These are phyloP conservation scores for Micrastur ruficollis DNA, from an alignment of 2,797 vertebrate species.

Conservation along the genomic window DNA sequence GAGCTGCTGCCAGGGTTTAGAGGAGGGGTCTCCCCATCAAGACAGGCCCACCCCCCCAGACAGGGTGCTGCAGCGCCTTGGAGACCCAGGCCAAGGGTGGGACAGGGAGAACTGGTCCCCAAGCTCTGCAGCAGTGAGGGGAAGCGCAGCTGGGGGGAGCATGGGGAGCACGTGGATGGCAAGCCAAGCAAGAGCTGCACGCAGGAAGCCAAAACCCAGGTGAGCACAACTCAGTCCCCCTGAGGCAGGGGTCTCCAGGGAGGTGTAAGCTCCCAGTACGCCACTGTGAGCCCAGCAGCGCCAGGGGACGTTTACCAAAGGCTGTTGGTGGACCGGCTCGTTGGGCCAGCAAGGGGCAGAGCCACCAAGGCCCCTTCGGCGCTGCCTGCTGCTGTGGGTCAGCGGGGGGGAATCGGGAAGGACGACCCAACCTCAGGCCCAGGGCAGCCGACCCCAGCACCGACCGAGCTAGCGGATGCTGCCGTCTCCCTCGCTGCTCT, in stretches of 20 bases:
- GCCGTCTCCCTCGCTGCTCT: slow-evolving; percentile 59
- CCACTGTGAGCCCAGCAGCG: neutral
- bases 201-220: neutral
- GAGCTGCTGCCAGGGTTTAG: neutral
- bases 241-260: fast-evolving
- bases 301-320: neutral
- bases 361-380: neutral
- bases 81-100: neutral
- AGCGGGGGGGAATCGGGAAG: fast-evolving
- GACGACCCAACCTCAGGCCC: neutral
- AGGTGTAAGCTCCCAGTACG: fast-evolving
- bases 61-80: fast-evolving
- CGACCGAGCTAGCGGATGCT: slow-evolving; percentile 74
- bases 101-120: neutral
- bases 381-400: fast-evolving
- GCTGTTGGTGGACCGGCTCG: neutral
- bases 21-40: neutral
- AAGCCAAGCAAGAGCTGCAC: neutral
- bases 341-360: neutral
- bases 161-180: fast-evolving
- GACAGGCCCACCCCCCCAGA: neutral
- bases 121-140: fast-evolving
- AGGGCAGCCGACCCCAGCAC: neutral
- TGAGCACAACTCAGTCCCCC: neutral
- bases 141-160: neutral